phyloP scores from a whole-genome alignment of 2,888 invertebrate species.

The Yponomeuta sedellus region DNA sequence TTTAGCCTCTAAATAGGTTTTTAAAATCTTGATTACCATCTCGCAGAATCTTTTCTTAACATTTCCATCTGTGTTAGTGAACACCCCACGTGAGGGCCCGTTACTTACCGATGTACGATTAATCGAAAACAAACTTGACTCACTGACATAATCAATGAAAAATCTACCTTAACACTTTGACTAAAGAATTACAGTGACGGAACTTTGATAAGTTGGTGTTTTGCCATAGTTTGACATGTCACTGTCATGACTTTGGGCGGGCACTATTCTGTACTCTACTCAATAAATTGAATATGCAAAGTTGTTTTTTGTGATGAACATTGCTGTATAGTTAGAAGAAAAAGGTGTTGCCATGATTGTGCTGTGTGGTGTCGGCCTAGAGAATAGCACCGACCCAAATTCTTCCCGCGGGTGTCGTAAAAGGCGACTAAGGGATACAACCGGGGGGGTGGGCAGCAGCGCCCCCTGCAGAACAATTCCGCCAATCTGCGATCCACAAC shows the following conservation, averaged over 20 bases:
- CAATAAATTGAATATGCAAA: conserved; percentile 57
- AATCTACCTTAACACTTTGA: conserved; percentile 4
- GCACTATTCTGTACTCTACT: conserved; percentile 28
- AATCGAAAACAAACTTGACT: background rate
- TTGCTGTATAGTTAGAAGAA: conserved; percentile 28
- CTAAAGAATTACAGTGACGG: conserved; percentile 1
- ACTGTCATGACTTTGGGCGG: conserved; percentile 32
- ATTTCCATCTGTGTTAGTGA: background rate
- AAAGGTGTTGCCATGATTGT: conserved; percentile 4
- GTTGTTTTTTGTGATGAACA: conserved; percentile 41
- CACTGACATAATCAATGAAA: background rate
- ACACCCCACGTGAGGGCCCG: conserved; percentile 4
- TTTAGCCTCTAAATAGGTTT: no score
- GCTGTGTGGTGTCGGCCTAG: no score
- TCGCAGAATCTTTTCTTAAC: background rate
- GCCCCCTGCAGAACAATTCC: no score
- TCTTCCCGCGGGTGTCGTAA: no score
- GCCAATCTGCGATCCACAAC: no score
- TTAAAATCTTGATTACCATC: background rate
- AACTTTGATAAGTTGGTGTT: background rate
- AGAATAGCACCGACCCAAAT: no score
- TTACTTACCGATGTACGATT: conserved; percentile 13
- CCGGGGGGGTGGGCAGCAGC: no score
- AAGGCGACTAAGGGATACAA: no score
- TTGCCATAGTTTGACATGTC: conserved; percentile 13